These are phyloP conservation scores for Ethmia dodecea DNA, from an alignment of 2,888 invertebrate genomes.

Conservation along the genomic window DNA sequence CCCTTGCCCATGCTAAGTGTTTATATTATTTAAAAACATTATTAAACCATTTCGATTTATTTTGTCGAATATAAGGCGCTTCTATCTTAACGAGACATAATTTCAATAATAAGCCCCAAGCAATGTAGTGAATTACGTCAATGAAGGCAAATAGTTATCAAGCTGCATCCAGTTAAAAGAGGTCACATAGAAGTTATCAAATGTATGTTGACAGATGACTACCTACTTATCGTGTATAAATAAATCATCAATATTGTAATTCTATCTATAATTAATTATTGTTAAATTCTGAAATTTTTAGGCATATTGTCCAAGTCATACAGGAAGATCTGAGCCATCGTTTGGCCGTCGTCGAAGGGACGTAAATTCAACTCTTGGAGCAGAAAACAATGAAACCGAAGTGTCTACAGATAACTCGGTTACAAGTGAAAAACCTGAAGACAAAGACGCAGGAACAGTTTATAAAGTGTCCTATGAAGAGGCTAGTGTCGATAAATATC, in stretches of 20 bases:
- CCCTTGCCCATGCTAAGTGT: no score
- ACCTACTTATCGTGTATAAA: conserved; percentile 18
- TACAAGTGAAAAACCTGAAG: conserved; percentile 32
- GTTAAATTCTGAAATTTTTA: conserved; percentile 31
- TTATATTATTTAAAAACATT: no score
- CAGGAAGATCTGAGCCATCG: conserved; percentile 90
- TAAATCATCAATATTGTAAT: conserved; percentile 29
- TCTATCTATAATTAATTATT: neutral
- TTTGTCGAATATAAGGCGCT: no score
- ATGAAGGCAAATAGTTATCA: conserved; percentile 36
- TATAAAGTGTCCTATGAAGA: conserved; percentile 62
- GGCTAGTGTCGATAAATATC: conserved; percentile 58
- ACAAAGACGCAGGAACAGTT: conserved; percentile 38
- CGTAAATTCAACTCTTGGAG: conserved; percentile 51
- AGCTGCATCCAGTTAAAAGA: conserved; percentile 27
- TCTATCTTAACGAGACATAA: no score
- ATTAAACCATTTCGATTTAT: no score
- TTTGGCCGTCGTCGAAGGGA: conserved; percentile 85
- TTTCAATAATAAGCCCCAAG: no score
- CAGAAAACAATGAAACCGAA: conserved; percentile 45
- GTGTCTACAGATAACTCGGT: conserved; percentile 29
- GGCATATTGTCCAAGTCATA: conserved; percentile 89
- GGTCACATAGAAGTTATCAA: conserved; percentile 34
- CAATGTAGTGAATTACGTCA: conserved; percentile 42
- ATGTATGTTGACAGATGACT: conserved; percentile 3